A percentile compares a stretch with the other conserved stretches of the same genome.
Evolutionary conservation across 1,140 invertebrate genomes (phyloP).

Genomic region (Chironomus tepperi): DNA sequence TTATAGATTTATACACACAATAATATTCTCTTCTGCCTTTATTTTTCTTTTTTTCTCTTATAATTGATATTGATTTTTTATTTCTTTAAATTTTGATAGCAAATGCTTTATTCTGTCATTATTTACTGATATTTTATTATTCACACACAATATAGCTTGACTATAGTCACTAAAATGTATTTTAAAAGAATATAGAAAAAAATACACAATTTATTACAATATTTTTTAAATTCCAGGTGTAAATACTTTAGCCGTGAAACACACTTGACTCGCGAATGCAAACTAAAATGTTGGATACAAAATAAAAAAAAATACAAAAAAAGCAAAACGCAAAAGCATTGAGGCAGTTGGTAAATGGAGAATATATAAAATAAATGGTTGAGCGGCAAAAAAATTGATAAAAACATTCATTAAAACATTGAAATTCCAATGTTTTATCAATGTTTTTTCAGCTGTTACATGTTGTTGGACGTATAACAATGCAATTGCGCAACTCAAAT

Average conservation of each 20-base stretch:
- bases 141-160: not conserved
- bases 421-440: not conserved
- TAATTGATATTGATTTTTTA: not conserved
- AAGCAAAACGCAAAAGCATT: not conserved
- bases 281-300: not conserved
- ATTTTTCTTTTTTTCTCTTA: no score
- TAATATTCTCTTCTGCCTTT: not conserved
- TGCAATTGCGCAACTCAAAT: constrained; percentile 4
- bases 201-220: not conserved
- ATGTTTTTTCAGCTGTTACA: constrained; percentile 1
- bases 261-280: constrained; percentile 19
- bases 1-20: not conserved
- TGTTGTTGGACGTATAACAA: not conserved
- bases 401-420: not conserved
- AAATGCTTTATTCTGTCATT: not conserved
- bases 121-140: not conserved
- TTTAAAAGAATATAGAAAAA: not conserved
- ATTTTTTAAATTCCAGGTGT: not conserved
- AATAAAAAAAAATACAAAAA: not conserved
- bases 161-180: not conserved
- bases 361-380: constrained; percentile 4
- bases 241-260: not conserved
- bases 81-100: not conserved
- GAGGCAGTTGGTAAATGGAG: not conserved
- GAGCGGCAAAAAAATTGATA: not conserved